Evolutionary conservation across 2,888 invertebrate species (phyloP), one percentile per base, ranked within the genome.

Genomic region (Watsonalla binaria): DNA sequence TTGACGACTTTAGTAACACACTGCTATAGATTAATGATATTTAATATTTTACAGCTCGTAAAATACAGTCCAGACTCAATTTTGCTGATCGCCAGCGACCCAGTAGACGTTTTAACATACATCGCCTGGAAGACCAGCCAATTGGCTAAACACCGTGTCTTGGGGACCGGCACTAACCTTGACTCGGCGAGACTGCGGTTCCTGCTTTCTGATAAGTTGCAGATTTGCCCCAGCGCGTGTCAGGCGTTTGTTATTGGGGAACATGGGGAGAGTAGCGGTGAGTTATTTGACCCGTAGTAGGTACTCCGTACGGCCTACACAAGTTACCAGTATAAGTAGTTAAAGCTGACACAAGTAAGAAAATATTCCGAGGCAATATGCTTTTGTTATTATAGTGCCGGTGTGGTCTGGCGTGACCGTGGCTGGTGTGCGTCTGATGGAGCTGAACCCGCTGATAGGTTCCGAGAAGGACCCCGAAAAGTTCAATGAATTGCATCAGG

Each of bases 161-260:
- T 97, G 71, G 97, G 97, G 14, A 95, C 96, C 48, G 97, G 97
- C 37, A 97, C 96, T 34, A 96, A 96, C 82, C 87, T 97, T 68
- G 96, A 97, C 78, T 95, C 96, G 0, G 95, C 96, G 0, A 92
- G 97, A 56, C 96, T 97, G 82, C 93, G 96, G 35, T 96, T 95
- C 81, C 84, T 96, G 53, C 89, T 97, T 70, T 94, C 96, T 0
- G 94, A 96, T 72, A 93, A 92, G 67, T 85, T 97, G 57, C 92
- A 93, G 51, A 92, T 96, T 46, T 94, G 96, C 0, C 93, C 96
- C 0, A 92, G 93, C 14, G 94, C 94, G 61, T 94, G 95, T 66
- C 96, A 96, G 74, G 97, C 95, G 2, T 96, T 95, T 93, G 95
- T 97, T 65, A 95, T 97, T 70, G 97, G 97, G 51, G 96, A 97